Conservation (phyloP, 2,113 vertebrate species). For the Sula dactylatra region DNA sequence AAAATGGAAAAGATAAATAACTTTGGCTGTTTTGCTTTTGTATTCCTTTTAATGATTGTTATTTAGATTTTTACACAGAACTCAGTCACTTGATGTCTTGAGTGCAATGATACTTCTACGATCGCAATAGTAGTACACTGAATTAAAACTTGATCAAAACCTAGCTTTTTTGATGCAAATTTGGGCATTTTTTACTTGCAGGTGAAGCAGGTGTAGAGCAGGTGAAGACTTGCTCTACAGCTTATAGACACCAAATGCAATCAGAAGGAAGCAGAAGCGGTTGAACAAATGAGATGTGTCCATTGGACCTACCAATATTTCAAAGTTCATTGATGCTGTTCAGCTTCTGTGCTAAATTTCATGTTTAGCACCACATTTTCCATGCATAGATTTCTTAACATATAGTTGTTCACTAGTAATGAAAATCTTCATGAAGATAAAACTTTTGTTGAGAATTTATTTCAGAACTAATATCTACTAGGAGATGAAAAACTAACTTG, state of each 20-base stretch:
- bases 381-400: neutral
- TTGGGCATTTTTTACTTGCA: neutral
- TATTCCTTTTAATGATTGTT: neutral
- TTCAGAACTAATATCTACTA: neutral
- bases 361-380: neutral
- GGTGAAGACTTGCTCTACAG: neutral
- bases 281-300: neutral
- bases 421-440: neutral
- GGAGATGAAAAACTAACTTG: neutral
- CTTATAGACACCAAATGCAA: neutral
- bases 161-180: neutral
- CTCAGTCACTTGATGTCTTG: neutral
- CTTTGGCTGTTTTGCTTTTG: neutral
- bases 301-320: neutral
- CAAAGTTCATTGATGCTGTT: neutral
- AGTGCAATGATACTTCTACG: neutral
- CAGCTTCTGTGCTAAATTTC: neutral
- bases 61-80: neutral
- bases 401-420: neutral
- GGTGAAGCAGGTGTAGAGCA: neutral
- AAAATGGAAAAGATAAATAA: neutral
- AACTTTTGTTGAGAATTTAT: neutral
- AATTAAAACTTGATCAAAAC: neutral
- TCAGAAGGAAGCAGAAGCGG: neutral
- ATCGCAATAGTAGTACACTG: neutral